Evolutionary conservation across 2,888 invertebrate genomes (phyloP).

Genomic region (Drosophila meridiana): DNA sequence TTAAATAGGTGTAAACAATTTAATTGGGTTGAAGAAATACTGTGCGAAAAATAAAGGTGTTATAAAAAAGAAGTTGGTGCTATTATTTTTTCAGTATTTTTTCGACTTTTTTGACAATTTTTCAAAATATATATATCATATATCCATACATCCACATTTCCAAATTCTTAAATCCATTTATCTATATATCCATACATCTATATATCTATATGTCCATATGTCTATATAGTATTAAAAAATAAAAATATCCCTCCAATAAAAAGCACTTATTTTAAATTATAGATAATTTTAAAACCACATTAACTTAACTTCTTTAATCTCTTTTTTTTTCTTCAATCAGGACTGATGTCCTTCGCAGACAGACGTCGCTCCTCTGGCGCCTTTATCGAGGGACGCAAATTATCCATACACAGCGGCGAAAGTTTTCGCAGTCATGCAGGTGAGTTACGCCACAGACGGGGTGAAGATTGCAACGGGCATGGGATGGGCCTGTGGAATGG

Average conservation of each 20-base stretch:
- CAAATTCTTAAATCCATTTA: too few species aligned
- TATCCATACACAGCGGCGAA: constrained; percentile 85
- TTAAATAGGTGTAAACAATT: too few species aligned
- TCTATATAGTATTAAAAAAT: too few species aligned
- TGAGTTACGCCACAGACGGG: constrained; percentile 54
- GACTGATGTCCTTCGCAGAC: constrained; percentile 85
- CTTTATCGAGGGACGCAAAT: constrained; percentile 84
- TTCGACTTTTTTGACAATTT: too few species aligned
- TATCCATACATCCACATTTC: too few species aligned
- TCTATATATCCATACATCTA: too few species aligned
- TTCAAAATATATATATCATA: too few species aligned
- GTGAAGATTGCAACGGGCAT: neutral
- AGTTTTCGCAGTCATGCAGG: constrained; percentile 84
- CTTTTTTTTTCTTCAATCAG: constrained; percentile 54
- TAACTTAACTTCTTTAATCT: constrained; percentile 35
- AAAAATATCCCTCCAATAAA: neutral
- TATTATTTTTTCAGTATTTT: too few species aligned
- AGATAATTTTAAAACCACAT: neutral
- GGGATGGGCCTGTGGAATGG: neutral
- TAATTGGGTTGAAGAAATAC: too few species aligned
- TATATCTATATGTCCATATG: too few species aligned
- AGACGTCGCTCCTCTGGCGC: constrained; percentile 84
- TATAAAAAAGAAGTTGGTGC: too few species aligned
- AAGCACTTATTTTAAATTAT: neutral
- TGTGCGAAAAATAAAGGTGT: too few species aligned